Evolutionary conservation across 1,140 invertebrate species (phyloP).

Genomic region (Scaptomyza montana): DNA sequence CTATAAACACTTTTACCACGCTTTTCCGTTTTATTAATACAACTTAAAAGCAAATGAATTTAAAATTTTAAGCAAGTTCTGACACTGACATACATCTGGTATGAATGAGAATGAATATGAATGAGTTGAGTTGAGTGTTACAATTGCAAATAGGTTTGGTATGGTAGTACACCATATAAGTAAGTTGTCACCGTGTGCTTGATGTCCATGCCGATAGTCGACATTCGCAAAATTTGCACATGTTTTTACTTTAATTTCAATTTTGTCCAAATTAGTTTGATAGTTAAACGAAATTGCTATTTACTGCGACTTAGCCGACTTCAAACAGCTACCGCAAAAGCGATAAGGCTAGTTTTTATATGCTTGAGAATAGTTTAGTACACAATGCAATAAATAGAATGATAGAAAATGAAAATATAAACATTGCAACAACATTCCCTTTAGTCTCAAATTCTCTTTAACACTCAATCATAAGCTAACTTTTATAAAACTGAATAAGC

Average conservation of each 20-base stretch:
- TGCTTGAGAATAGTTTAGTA: too few relatives aligned
- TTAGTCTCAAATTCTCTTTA: too few relatives aligned
- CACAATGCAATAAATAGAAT: too few relatives aligned
- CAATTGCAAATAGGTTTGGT: too few relatives aligned
- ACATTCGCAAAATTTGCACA: background rate
- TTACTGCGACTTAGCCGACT: constrained; percentile 17
- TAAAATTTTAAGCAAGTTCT: background rate
- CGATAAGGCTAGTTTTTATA: constrained; percentile 35
- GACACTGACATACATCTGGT: background rate
- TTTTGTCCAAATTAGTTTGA: constrained; percentile 19
- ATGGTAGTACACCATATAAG: too few relatives aligned
- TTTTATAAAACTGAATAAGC: background rate
- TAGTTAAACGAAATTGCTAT: constrained; percentile 8
- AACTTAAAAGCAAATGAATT: too few relatives aligned
- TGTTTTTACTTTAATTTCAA: background rate
- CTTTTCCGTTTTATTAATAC: too few relatives aligned
- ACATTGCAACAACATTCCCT: too few relatives aligned
- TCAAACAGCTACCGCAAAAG: constrained; percentile 38
- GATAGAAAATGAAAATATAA: too few relatives aligned
- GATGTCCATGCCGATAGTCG: background rate
- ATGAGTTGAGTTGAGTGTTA: too few relatives aligned
- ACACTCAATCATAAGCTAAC: constrained; percentile 4
- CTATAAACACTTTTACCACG: too few relatives aligned
- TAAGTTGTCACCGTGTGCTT: background rate
- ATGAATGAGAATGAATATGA: too few relatives aligned